Evolutionary conservation across 2,888 invertebrate species (phyloP), one percentile per base, ranked within the genome.

Genomic region (Liopterus haemorrhoidalis): DNA sequence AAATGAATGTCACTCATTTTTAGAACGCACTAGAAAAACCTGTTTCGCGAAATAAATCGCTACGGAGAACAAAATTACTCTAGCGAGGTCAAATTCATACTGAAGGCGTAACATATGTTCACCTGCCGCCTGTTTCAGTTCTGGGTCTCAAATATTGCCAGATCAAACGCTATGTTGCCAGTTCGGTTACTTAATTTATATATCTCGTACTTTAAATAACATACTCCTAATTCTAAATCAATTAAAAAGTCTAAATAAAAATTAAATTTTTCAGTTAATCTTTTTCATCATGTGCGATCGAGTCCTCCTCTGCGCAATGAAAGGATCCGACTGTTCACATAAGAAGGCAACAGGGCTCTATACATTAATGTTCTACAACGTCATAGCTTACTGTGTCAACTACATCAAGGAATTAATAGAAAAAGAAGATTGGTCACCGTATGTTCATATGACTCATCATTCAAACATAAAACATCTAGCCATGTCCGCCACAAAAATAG

Each of bases 331-430:
- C 42, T 65, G 67, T 42, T 64, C 63, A 0, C 62, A 65, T 36
- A 67, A 67, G 50, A 61, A 63, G 42, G 72, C 83, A 27, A 84
- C 84, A 1, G 79, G 80, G 30, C 73, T 86, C 16, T 86, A 86
- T 66, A 82, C 85, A 0, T 70, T 86, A 12, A 82, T 86, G 81
- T 85, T 86, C 68, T 86, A 85, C 73, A 86, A 86, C 65, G 85
- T 85, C 5, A 72, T 85, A 51, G 81, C 85, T 1, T 86, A 86
- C 67, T 83, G 85, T 57, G 78, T 84, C 8, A 75, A 78, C 54
- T 86, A 86, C 67, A 78, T 85, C 15, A 78, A 81, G 50, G 85
- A 85, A 60, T 70, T 83, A 5, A 73, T 81, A 52, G 79, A 80
- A 55, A 83, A 84, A 59, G 81, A 83, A 61, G 81, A 85, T 66